Evolutionary conservation across 2,888 invertebrate species (phyloP).

Genomic region (Crematogaster levior): DNA sequence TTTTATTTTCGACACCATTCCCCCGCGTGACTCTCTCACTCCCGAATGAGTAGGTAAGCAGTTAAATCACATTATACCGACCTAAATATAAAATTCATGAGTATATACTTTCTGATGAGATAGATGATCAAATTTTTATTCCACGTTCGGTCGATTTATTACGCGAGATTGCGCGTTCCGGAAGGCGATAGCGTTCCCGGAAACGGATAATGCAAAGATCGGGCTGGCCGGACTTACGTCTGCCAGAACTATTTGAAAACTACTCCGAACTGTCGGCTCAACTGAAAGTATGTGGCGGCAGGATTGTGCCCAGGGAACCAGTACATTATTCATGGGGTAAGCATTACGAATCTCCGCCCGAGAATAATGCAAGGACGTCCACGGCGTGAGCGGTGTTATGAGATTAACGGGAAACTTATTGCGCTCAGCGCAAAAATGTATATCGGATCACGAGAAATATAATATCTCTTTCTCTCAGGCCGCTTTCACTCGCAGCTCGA

Average conservation of each 20-base stretch:
- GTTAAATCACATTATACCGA: constrained; percentile 24
- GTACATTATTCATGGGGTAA: constrained; percentile 76
- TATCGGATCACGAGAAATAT: constrained; percentile 30
- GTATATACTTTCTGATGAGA: not conserved
- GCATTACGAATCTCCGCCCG: constrained; percentile 69
- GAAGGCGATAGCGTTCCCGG: constrained; percentile 57
- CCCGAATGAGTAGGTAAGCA: not conserved
- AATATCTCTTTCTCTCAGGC: not conserved
- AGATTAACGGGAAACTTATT: constrained; percentile 75
- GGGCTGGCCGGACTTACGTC: constrained; percentile 75
- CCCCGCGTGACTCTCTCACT: not conserved
- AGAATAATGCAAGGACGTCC: constrained; percentile 74
- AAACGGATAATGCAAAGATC: constrained; percentile 75
- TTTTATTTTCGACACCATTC: constrained; percentile 29
- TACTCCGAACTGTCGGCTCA: constrained; percentile 77
- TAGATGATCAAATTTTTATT: constrained; percentile 39
- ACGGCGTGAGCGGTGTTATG: constrained; percentile 52
- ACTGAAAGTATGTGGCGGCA: constrained; percentile 75
- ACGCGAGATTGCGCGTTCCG: constrained; percentile 58
- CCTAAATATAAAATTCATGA: constrained; percentile 23
- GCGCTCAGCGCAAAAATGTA: constrained; percentile 58
- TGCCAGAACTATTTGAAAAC: constrained; percentile 76
- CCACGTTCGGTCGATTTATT: constrained; percentile 64
- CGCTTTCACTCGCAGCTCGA: not conserved
- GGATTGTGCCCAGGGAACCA: constrained; percentile 65